A percentile compares a stretch with the other conserved stretches of the same genome.
Conservation (phyloP, 1,140 invertebrate genomes). For the Neodiprion fabricii region DNA sequence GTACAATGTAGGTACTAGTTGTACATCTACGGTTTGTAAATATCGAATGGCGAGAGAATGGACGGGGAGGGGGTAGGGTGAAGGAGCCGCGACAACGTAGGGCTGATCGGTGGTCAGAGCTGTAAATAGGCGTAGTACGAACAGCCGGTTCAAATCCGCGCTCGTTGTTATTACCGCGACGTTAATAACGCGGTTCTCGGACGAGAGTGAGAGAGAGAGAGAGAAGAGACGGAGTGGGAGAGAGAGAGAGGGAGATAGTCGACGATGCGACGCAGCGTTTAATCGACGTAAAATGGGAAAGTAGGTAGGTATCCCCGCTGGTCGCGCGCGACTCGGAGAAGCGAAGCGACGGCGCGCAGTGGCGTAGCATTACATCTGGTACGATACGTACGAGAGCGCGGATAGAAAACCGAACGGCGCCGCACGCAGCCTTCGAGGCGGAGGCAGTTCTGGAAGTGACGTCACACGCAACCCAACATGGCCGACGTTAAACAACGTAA, state of each 20-base stretch:
- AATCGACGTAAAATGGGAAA: no score
- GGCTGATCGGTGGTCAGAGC: no score
- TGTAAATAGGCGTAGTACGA: no score
- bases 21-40: no score
- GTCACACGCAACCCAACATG: conserved; percentile 53
- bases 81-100: no score
- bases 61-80: no score
- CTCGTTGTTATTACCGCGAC: neutral
- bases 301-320: no score
- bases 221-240: no score
- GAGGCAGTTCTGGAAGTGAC: conserved; percentile 44
- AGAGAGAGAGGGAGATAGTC: no score
- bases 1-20: no score
- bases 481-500: conserved; percentile 56
- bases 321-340: neutral
- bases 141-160: no score
- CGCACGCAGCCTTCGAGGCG: neutral
- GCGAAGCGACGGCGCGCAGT: neutral
- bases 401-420: neutral
- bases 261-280: neutral
- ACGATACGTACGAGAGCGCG: neutral
- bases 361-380: neutral
- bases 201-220: neutral
- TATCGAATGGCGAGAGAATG: no score
- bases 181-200: neutral